Evolutionary conservation across 2,888 invertebrate species (phyloP), one percentile per base, ranked within the genome.

Genomic region (Trissoscelio sp.): DNA sequence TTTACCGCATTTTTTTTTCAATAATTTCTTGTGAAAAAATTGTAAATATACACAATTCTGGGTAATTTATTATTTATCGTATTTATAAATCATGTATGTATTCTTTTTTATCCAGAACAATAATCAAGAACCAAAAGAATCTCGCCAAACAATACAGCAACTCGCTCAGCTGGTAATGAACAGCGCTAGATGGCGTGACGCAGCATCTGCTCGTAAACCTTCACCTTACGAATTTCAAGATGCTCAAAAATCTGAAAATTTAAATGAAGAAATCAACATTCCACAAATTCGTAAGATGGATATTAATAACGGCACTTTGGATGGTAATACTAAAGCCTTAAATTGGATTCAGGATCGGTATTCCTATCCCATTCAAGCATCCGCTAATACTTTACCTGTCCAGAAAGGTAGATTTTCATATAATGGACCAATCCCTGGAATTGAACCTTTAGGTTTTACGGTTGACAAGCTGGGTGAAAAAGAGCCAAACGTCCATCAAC

Each of bases 101-200:
- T n/a, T n/a, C n/a, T n/a, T n/a, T n/a, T n/a, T n/a, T n/a, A n/a
- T 57, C 12, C 51, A 72, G 53, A 42, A 11, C 2, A 39, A 62
- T 0, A 20, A 53, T 3, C 37, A 82, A n/a, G 74, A 82, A 3
- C 85, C 85, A 0, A 42, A 77, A n/a, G 81, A 84, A 6, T 88
- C 89, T 3, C 88, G 87, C 20, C 91, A 88, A 48, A 89, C 89
- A 2, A 90, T 91, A 70, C 91, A 90, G 37, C 90, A 91, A 12
- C 79, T 91, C 11, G 89, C 90, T 9, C 88, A 88, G n/a, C 80
- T 89, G 0, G 89, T 91, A 1, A 91, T 90, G 91, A 90, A 91
- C 24, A 89, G 90, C 31, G 88, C 88, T 1, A 88, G 91, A n/a
- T 91, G 91, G 91, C 87, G 87, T 18, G 86, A 90, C 39, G 42